Percentiles rank a stretch among this genome's conserved stretches.
Evolutionary conservation across 2,113 vertebrate genomes (phyloP).

Genomic region (Onychorhynchus coronatus): DNA sequence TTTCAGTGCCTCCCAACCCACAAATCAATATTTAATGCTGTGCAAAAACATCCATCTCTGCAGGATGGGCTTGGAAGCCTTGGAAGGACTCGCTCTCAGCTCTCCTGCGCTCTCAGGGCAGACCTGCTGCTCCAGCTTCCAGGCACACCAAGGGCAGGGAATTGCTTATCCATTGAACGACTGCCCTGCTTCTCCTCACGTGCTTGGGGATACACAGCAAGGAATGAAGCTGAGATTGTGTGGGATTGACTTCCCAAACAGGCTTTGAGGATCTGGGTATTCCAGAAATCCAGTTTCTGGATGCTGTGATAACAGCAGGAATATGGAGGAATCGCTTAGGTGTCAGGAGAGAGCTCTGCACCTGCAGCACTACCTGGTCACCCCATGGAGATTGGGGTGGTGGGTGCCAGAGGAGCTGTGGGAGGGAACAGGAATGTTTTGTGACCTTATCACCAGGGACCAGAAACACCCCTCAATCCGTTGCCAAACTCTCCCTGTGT

Average conservation of each 20-base stretch:
- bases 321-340: neutral
- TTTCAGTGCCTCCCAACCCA: neutral
- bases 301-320: neutral
- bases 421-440: neutral
- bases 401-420: neutral
- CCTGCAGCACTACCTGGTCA: neutral
- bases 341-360: neutral
- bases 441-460: accelerated
- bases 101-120: accelerated
- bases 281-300: neutral
- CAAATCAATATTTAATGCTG: accelerated
- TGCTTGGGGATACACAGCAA: neutral
- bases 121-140: neutral
- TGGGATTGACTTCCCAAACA: neutral
- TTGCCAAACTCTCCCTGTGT: neutral
- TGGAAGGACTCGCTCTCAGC: neutral
- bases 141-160: neutral
- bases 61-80: neutral
- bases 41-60: neutral
- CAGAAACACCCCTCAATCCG: neutral
- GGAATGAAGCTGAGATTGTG: neutral
- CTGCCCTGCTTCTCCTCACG: neutral
- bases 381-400: accelerated
- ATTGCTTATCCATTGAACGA: accelerated
- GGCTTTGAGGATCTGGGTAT: neutral